Base-by-base conservation (phyloP, 92 coral and sea anemone genomes). In the Umimayanthus kanabou region DNA sequence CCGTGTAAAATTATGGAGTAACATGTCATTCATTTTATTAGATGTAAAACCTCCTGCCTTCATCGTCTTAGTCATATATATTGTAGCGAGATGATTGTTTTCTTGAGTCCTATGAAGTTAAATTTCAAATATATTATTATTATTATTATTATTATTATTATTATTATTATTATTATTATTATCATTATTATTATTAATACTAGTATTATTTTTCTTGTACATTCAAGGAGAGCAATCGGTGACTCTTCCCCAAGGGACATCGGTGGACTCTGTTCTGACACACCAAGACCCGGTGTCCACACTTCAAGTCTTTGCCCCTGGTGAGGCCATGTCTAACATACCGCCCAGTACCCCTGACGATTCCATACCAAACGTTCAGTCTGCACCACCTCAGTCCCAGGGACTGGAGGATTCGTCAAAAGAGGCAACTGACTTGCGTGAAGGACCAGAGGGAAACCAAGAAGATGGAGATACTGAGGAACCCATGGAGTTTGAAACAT, bases 401-500 rank as follows among this genome's bases (percentile, higher is more conserved):
- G 78, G 45, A 30, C 67, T 69, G 61, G 66, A 43, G 39, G 65
- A 45, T 25, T 4, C 77, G 1, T 16, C 87, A 50, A 83, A 79
- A 37, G 42, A 75, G 9, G 90, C 85, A 26, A 89, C 65, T 55
- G 88, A 85, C 3, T 65, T 91, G 88, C 88, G 58, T 76, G 49
- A 42, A 6, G 88, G 26, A 11, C 4, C 71, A 55, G 40, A 85
- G 84, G 58, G 80, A 50, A 45, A 47, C 47, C 39, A 84, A 29
- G 37, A 79, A n/a, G 86, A 89, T 47, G 87, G 79, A 75, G 84
- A 43, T 22, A 70, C 73, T 13, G 91, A 64, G 50, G 92, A 91
- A 89, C 83, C 92, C 1, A 89, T 91, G 94, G 94, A 91, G 69
- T 91, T 89, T 75, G 94, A 89, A 55, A 77, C 92, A 6, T 89